phyloP scores from a whole-genome alignment of 2,797 vertebrate species.

The Xenentodon cancila region DNA sequence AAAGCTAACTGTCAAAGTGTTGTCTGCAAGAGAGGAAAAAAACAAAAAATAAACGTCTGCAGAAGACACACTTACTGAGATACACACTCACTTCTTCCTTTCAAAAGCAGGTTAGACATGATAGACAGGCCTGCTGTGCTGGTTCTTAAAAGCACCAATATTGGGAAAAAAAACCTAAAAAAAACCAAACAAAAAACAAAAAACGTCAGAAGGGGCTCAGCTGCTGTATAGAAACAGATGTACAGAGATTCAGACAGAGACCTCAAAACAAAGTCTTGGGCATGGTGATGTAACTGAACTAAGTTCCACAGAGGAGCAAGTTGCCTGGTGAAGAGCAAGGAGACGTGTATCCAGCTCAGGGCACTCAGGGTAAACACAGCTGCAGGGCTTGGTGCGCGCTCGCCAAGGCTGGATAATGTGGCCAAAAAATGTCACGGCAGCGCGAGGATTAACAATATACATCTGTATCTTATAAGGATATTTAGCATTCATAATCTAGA shows the following conservation, averaged over 20 bases:
- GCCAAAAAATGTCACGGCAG: too few species aligned
- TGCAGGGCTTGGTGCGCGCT: conserved; percentile 18
- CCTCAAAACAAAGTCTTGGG: conserved; percentile 43
- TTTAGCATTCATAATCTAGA: too few species aligned
- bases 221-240: conserved; percentile 30
- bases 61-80: conserved; percentile 15
- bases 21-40: conserved; percentile 23
- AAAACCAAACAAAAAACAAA: conserved; percentile 50
- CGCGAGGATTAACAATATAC: too few species aligned
- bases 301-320: conserved; percentile 42
- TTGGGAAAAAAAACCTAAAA: too few species aligned
- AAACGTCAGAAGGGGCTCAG: conserved; percentile 47
- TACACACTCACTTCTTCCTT: conserved; percentile 26
- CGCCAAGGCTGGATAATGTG: neutral
- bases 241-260: conserved; percentile 14
- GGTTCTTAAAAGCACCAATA: conserved; percentile 46
- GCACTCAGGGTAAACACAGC: conserved; percentile 52
- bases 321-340: conserved; percentile 24
- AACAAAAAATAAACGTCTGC: conserved; percentile 9
- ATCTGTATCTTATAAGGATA: too few species aligned
- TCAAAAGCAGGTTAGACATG: conserved; percentile 49
- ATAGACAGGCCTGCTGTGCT: conserved; percentile 26
- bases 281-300: conserved; percentile 71
- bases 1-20: conserved; percentile 60
- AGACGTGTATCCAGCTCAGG: conserved; percentile 11